Percentiles rank a stretch among this genome's conserved stretches.
phyloP scores from a whole-genome alignment of 2,113 vertebrate genomes.

The Ellobius talpinus region DNA sequence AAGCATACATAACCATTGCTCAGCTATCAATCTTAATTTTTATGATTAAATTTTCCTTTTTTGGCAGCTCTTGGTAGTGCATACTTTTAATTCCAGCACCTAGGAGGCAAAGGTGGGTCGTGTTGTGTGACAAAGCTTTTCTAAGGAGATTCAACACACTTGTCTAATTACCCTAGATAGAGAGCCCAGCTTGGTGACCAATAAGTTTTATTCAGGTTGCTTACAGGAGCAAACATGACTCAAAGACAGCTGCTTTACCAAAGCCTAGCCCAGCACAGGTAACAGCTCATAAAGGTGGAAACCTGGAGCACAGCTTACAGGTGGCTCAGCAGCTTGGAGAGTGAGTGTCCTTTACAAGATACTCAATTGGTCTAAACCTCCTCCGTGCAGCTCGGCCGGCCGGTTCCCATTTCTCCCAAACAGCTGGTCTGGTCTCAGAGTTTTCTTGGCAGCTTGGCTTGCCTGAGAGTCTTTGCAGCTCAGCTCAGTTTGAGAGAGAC shows the following conservation, averaged over 20 bases:
- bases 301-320: too few species aligned
- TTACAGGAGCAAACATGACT: not conserved
- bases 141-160: not conserved
- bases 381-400: not conserved
- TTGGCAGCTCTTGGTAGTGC: not conserved
- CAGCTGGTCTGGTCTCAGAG: not conserved
- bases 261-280: not conserved
- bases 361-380: not conserved
- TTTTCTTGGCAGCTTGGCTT: not conserved
- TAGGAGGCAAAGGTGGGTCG: not conserved
- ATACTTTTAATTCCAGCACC: not conserved
- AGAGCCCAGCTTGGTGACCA: not conserved
- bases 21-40: too few species aligned
- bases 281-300: not conserved
- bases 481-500: not conserved
- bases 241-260: not conserved
- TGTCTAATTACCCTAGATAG: not conserved
- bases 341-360: not conserved
- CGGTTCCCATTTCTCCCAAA: not conserved
- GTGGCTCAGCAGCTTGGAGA: not conserved
- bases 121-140: not conserved
- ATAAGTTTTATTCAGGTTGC: not conserved
- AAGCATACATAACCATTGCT: too few species aligned
- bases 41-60: not conserved
- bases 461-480: not conserved